These are phyloP conservation scores for Cacatua alba DNA, from an alignment of 2,113 vertebrate genomes.

Conservation along the genomic window DNA sequence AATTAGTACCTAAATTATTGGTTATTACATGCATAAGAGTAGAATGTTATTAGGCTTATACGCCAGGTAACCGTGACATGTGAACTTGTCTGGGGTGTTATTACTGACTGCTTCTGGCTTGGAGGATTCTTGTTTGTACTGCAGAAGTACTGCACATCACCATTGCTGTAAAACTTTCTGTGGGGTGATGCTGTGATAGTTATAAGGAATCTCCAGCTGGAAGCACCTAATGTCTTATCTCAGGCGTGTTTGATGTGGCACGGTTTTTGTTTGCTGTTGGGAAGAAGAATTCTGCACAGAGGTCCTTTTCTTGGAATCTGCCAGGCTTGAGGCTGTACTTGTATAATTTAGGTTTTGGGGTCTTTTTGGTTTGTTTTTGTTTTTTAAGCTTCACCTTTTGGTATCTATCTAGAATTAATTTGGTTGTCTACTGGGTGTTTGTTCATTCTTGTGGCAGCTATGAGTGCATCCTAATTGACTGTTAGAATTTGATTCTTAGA, in stretches of 20 bases:
- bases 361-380: neutral
- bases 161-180: neutral
- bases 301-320: neutral
- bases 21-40: neutral
- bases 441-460: slow-evolving; percentile 62
- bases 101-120: neutral
- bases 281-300: neutral
- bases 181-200: neutral
- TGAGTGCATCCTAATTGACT: slow-evolving; percentile 8
- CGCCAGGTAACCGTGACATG: neutral
- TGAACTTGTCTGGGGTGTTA: neutral
- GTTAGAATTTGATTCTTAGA: slow-evolving; percentile 19
- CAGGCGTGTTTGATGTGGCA: neutral
- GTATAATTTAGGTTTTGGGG: neutral
- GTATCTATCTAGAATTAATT: neutral
- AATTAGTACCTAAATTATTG: neutral
- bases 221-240: neutral
- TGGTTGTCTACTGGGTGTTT: slow-evolving; percentile 50
- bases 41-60: neutral
- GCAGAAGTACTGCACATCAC: neutral
- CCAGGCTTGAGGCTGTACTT: neutral
- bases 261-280: neutral
- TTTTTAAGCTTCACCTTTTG: neutral
- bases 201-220: neutral
- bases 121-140: neutral